These are phyloP conservation scores for Xylocopa sonorina DNA, from an alignment of 1,140 invertebrate species.

Conservation along the genomic window DNA sequence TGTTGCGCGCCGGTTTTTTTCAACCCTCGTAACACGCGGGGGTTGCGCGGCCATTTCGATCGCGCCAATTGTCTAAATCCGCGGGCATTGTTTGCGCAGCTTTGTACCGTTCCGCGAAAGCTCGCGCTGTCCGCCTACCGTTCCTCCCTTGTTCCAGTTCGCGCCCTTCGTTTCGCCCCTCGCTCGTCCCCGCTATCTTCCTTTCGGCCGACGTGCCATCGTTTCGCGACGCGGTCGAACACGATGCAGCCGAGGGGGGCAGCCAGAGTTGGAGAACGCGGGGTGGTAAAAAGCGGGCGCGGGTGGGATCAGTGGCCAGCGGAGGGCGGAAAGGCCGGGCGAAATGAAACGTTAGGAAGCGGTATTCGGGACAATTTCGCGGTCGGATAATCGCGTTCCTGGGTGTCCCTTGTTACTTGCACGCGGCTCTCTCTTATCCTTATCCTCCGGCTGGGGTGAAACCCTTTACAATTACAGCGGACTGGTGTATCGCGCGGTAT, in stretches of 20 bases:
- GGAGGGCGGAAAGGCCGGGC: not conserved
- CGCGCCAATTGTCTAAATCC: conserved; percentile 69
- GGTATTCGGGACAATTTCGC: conserved; percentile 60
- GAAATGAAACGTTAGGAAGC: conserved; percentile 33
- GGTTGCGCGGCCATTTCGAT: conserved; percentile 59
- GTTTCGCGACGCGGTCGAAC: no score
- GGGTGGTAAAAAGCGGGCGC: not conserved
- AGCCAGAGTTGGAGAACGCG: no score
- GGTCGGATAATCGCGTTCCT: conserved; percentile 62
- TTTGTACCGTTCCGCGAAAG: conserved; percentile 56
- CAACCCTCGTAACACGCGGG: not conserved
- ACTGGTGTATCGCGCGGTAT: not conserved
- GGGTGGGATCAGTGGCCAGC: conserved; percentile 9
- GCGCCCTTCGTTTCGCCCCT: conserved; percentile 8
- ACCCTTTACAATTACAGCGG: not conserved
- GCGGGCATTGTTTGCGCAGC: conserved; percentile 62
- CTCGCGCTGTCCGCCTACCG: conserved; percentile 5
- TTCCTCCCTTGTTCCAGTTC: not conserved
- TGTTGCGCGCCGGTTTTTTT: conserved; percentile 55
- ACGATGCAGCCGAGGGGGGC: no score
- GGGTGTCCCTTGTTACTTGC: conserved; percentile 29
- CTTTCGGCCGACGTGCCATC: no score
- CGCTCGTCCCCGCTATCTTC: not conserved
- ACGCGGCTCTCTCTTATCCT: conserved; percentile 1
- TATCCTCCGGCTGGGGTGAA: not conserved